Evolutionary conservation across 1,140 invertebrate genomes (phyloP), one percentile per base, ranked within the genome.

Genomic region (Drosophila sproati): DNA sequence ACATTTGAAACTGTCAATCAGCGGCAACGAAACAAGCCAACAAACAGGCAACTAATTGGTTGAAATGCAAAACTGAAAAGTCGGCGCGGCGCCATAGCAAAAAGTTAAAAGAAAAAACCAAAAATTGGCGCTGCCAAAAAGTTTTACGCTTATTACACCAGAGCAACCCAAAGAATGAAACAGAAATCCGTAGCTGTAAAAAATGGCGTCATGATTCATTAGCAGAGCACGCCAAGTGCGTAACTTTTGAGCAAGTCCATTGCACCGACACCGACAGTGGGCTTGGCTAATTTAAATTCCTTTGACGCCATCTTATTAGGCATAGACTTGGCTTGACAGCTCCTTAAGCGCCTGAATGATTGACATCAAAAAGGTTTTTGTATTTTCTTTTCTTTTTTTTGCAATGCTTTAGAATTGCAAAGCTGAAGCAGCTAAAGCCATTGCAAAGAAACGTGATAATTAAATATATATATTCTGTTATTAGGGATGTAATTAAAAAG

Each of bases 311-410:
- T 75, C 85, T 82, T 78, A 88, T 88, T 88, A 82, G 64, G 61
- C 77, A 80, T 74, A 87, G 83, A 76, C 85, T 67, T 67, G 52
- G 85, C 73, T 71, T 83, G 85, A 87, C 80, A 80, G 85, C 85
- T 89, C 78, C 86, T 89, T 89, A 89, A 90, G 85, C 85, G 85
- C 85, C 68, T 81, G 80, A 89, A 82, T 89, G 85, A 89, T 89
- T 89, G 85, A 89, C 85, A 89, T 89, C 85, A 89, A 89, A 88
- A 90, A 88, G 85, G 83, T 79, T 80, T 64, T 20, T 20, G 20
- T 20, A 20, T 20, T 20, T 20, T 20, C 20, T 20, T 20, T 20
- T 20, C 20, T 20, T 20, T 20, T 20, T 20, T 45, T 67, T 60
- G 55, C 61, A 71, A 73, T 69, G 69, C 64, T 56, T 43, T n/a